Base-by-base conservation (phyloP, 2,797 vertebrate species). In the Pteronotus mesoamericanus region DNA sequence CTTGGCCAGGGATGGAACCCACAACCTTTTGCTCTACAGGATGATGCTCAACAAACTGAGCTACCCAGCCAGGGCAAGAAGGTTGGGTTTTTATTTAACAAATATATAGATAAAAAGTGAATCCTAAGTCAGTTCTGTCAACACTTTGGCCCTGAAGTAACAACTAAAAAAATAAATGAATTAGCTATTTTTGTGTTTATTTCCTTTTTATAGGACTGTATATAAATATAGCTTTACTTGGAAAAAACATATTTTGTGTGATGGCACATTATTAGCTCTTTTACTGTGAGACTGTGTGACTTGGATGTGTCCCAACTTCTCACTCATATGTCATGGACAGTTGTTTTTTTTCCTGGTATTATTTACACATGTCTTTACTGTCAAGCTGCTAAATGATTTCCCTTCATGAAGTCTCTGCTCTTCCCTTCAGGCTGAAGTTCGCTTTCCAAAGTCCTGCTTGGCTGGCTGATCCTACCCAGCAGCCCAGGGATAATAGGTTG, bases 161-260 rank as follows among this genome's bases (percentile, higher is more conserved):
- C 64, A 83, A 82, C 83, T 84, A 12, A 68, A 77, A 77, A 90
- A 57, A 44, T 9, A 39, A 92, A 61, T 53, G 11, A 82, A 68
- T 80, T 72, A 19, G 19, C 48, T 85, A 24, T 55, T 74, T 89
- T 72, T 78, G 5, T 74, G 18, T 68, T 94, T 48, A 44, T 89
- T 89, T 95, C 32, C 16, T 86, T 80, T 77, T 48, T 8, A 3
- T 64, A 88, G n/a, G 84, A 42, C 71, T 91, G 10, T 92, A 71
- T 90, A 61, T 90, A 26, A 86, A 91, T 80, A 80, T n/a, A 96
- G 18, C 51, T 87, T 94, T 78, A 89, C n/a, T 68, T 95, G 57
- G 19, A 48, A 84, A 84, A 89, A 85, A 59, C 57, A 11, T 42
- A 51, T 90, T 78, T 95, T 94, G 59, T 75, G 46, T 32, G 7